These are phyloP conservation scores for Bufotes viridis DNA, from an alignment of 2,797 vertebrate species.

Conservation along the genomic window DNA sequence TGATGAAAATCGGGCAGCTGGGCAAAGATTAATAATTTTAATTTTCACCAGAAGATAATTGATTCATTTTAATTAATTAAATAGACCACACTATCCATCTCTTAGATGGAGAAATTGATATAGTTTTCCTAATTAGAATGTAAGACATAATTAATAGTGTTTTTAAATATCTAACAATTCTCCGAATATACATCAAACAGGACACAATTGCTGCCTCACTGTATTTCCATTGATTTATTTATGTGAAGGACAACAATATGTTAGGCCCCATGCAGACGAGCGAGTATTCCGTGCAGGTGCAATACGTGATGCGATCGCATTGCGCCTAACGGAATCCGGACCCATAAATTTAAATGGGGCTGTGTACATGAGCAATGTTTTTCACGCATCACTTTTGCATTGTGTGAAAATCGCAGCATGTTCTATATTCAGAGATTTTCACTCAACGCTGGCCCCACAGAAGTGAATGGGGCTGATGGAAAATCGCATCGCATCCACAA, in stretches of 20 bases:
- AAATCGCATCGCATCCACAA: too few relatives aligned
- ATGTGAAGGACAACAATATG: not conserved
- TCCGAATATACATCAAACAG: not conserved
- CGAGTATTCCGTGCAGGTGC: too few relatives aligned
- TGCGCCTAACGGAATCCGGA: too few relatives aligned
- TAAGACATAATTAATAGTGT: conserved; percentile 29
- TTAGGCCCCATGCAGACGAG: too few relatives aligned
- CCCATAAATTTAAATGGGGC: too few relatives aligned
- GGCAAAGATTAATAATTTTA: conserved; percentile 60
- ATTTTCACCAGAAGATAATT: conserved; percentile 61
- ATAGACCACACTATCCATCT: conserved; percentile 56
- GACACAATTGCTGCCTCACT: not conserved
- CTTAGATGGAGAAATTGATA: conserved; percentile 42
- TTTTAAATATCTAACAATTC: conserved; percentile 11
- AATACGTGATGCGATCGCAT: too few relatives aligned
- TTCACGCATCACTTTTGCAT: too few relatives aligned
- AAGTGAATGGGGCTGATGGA: too few relatives aligned
- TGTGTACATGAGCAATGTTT: too few relatives aligned
- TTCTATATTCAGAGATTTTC: too few relatives aligned
- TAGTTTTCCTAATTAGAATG: conserved; percentile 55
- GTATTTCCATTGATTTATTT: not conserved
- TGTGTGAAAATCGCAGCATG: too few relatives aligned
- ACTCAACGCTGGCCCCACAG: too few relatives aligned
- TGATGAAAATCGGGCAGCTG: conserved; percentile 53
- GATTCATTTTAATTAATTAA: conserved; percentile 62